Evolutionary conservation across 2,797 vertebrate genomes (phyloP).

Genomic region (Iguana delicatissima): DNA sequence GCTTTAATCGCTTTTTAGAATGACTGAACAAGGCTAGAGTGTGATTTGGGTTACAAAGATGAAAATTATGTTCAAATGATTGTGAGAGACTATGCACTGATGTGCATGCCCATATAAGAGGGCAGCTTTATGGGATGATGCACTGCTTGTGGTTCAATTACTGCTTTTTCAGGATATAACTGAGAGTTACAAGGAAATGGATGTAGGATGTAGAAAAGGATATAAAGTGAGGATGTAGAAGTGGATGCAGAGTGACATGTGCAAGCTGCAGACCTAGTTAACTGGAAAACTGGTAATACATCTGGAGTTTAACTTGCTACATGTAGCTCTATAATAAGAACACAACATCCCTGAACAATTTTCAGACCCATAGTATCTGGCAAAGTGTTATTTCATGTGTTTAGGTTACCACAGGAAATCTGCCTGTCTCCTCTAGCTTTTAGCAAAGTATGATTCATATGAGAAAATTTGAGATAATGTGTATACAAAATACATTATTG

Average conservation of each 20-base stretch:
- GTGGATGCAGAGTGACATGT: conserved; percentile 36
- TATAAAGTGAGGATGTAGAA: conserved; percentile 10
- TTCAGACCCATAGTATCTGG: not conserved
- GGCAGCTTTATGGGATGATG: not conserved
- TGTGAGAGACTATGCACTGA: not conserved
- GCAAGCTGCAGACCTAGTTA: conserved; percentile 9
- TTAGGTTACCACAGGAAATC: not conserved
- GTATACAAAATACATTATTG: not conserved
- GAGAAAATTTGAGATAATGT: not conserved
- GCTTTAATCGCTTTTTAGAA: not conserved
- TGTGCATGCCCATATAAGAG: not conserved
- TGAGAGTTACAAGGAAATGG: not conserved
- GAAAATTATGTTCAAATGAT: not conserved
- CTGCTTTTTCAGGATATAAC: not conserved
- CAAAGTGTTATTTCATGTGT: not conserved
- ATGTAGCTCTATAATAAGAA: not conserved
- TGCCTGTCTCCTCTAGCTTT: not conserved
- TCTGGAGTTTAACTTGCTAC: conserved; percentile 14
- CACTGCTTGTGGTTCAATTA: not conserved
- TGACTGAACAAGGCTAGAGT: not conserved
- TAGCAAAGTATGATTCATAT: not conserved
- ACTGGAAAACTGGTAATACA: conserved; percentile 23
- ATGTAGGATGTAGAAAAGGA: conserved; percentile 19
- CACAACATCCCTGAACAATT: not conserved
- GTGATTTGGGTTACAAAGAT: not conserved